phyloP scores from a whole-genome alignment of 2,113 vertebrate species.

The Catagonus wagneri region DNA sequence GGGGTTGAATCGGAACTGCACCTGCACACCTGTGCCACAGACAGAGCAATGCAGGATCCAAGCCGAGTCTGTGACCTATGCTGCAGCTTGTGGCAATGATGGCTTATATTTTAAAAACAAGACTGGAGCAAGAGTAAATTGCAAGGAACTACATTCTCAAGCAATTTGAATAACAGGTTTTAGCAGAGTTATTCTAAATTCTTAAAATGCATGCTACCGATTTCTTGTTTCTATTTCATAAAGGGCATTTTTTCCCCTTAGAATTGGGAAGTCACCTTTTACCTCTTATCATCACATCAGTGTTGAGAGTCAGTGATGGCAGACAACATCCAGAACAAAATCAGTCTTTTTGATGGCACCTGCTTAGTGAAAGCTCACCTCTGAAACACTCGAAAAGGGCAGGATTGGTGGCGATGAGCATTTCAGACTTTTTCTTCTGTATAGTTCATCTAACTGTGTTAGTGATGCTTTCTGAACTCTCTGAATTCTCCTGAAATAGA shows the following conservation, averaged over 20 bases:
- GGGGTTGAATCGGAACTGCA: too few species aligned
- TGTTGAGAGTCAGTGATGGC: background rate
- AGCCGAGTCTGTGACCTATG: too few species aligned
- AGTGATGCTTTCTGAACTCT: background rate
- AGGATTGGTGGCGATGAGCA: background rate
- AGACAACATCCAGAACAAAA: background rate
- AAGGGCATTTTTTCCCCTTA: background rate
- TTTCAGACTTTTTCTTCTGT: background rate
- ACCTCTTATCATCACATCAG: background rate
- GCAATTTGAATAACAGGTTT: background rate
- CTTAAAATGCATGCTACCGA: background rate
- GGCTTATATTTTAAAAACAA: conserved; percentile 13
- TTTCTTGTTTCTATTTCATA: background rate
- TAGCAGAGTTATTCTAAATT: conserved; percentile 10
- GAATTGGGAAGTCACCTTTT: background rate
- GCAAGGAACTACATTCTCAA: background rate
- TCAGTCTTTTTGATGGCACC: background rate
- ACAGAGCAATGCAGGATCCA: too few species aligned
- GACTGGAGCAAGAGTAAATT: background rate
- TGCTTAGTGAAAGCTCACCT: background rate
- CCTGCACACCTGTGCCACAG: too few species aligned
- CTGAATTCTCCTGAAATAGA: background rate
- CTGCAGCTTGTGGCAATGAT: background rate
- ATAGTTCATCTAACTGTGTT: background rate
- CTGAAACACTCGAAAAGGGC: background rate